phyloP scores from a whole-genome alignment of 2,888 invertebrate genomes.

The Thymelicus acteon region DNA sequence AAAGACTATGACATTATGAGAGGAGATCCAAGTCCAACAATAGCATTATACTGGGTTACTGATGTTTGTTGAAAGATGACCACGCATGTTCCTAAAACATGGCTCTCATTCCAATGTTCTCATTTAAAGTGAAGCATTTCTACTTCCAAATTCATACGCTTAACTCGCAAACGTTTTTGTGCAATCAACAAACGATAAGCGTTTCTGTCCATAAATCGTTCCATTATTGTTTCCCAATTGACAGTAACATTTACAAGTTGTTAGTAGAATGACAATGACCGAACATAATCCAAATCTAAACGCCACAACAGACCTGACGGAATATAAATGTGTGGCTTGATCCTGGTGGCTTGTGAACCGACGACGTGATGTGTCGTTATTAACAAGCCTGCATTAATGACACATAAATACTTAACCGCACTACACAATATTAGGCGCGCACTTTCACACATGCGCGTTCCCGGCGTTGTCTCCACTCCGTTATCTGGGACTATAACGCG shows the following conservation, averaged over 20 bases:
- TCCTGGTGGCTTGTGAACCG: slow-evolving; percentile 80
- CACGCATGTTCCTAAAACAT: no score
- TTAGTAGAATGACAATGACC: slow-evolving; percentile 78
- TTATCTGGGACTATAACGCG: slow-evolving; percentile 47
- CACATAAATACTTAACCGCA: slow-evolving; percentile 67
- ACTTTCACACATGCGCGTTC: slow-evolving; percentile 60
- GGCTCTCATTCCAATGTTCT: no score
- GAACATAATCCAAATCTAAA: slow-evolving; percentile 84
- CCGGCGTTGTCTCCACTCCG: slow-evolving; percentile 49
- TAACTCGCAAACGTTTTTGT: slow-evolving; percentile 17
- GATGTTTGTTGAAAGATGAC: no score
- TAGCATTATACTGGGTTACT: no score
- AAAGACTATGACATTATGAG: no score
- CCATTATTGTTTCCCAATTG: slow-evolving; percentile 75
- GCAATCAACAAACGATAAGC: slow-evolving; percentile 42
- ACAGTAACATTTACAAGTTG: slow-evolving; percentile 67
- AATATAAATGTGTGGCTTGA: slow-evolving; percentile 76
- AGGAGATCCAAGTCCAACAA: no score
- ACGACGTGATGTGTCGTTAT: slow-evolving; percentile 81
- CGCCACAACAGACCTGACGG: slow-evolving; percentile 71
- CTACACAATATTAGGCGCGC: slow-evolving; percentile 45
- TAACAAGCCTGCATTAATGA: slow-evolving; percentile 80
- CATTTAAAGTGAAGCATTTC: neutral
- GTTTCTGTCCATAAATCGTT: slow-evolving; percentile 58
- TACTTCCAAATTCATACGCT: neutral